Evolutionary conservation across 2,113 vertebrate genomes (phyloP), one percentile per base, ranked within the genome.

Genomic region (Channa maculata): DNA sequence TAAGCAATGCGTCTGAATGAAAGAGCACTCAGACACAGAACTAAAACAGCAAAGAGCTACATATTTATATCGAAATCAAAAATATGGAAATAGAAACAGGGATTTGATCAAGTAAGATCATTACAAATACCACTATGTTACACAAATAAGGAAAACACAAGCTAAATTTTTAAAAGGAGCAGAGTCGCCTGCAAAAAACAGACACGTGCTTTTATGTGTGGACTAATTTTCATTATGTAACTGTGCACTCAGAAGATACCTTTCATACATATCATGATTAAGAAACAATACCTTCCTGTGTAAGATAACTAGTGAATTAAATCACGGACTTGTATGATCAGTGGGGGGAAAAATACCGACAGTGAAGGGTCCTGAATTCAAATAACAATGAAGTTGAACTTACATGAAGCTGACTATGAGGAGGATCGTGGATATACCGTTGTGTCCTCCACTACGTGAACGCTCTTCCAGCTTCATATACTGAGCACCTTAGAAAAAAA

Each of bases 381-480:
- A 34, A 54, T 9, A 41, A 34, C 33, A 1, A 24, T 24, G 24
- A 24, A 24, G 24, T 24, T 24, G 8, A 51, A 93, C 96, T 95
- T 88, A 96, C 96, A 97, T 96, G 72, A 96, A 89, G 86, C 96
- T 97, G 93, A 97, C 95, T 72, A 97, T 94, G 71, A 97, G 94
- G 69, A 97, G 94, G 72, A 96, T 92, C 0, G 91, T 94, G 75
- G 96, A 95, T 85, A 96, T 89, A 69, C 91, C 90, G 84, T 58
- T 90, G 7, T 66, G 71, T 55, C 90, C 90, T 63, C 93, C 91
- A 5, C 86, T 75, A 1, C 86, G 86, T 0, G 90, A 84, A 5
- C 84, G 88, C 5, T 93, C 91, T 24, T 90, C 88, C 46, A 91
- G 77, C 64, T 92, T 94, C 63, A 92, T 54, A 50, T 87, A 94